Evolutionary conservation across 2,113 vertebrate genomes (phyloP).

Genomic region (Entomyzon cyanotis): DNA sequence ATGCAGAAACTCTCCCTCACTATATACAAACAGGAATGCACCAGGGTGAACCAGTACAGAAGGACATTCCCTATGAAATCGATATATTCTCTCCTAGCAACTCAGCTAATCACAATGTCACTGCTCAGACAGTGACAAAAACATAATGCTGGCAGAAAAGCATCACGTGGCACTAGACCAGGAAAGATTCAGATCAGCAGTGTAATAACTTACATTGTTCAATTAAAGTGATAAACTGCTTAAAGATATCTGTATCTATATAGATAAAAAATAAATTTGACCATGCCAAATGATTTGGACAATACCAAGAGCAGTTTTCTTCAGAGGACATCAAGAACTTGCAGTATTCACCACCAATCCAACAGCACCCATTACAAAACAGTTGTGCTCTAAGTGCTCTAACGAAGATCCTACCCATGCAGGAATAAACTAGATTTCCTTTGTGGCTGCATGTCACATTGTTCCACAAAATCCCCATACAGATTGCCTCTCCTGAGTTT

Average conservation of each 20-base stretch:
- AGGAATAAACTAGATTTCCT: not conserved
- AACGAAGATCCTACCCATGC: not conserved
- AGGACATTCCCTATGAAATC: not conserved
- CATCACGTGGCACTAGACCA: not conserved
- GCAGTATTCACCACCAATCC: not conserved
- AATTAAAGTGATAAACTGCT: not conserved
- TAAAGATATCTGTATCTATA: not conserved
- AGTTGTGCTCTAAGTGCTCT: not conserved
- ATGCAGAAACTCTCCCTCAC: not conserved
- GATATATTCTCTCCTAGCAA: not conserved
- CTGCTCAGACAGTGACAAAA: not conserved
- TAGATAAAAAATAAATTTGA: not conserved
- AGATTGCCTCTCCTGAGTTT: not conserved
- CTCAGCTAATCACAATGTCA: not conserved
- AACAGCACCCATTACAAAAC: not conserved
- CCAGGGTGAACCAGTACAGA: not conserved
- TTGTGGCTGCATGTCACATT: not conserved
- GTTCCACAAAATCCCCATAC: not conserved
- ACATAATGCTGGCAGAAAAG: not conserved
- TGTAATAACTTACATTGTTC: accelerated
- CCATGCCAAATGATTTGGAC: not conserved
- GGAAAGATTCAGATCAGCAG: not conserved
- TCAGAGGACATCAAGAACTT: not conserved
- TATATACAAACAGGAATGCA: not conserved
- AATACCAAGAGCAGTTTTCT: not conserved